Conservation (phyloP, 1,140 invertebrate genomes). For the Epicauta chinensis region DNA sequence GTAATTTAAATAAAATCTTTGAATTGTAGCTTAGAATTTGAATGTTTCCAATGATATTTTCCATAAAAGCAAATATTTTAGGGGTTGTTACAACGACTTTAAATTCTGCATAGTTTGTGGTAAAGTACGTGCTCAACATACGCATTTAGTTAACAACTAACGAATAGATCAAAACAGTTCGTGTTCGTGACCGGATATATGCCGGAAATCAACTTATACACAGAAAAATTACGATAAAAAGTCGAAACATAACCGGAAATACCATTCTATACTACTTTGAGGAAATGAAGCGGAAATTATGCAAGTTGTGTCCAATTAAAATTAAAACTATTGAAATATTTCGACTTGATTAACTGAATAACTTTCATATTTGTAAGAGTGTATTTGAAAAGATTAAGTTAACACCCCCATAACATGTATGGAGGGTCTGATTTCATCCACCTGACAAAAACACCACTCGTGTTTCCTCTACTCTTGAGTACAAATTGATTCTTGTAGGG, state of each 20-base stretch:
- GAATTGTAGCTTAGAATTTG: no score
- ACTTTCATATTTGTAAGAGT: no score
- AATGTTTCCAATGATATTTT: no score
- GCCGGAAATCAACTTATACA: conserved; percentile 5
- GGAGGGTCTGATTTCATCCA: not conserved
- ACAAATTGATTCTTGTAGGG: conserved; percentile 30
- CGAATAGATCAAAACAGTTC: conserved; percentile 3
- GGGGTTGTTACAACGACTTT: conserved; percentile 3
- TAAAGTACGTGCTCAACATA: conserved; percentile 6
- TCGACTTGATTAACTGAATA: no score
- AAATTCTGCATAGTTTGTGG: conserved; percentile 2
- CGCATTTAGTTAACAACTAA: not conserved
- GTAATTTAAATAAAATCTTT: no score
- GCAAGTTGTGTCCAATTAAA: no score
- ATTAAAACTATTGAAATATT: no score
- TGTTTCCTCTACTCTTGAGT: conserved; percentile 10
- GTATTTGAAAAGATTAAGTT: no score
- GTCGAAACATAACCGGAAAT: not conserved
- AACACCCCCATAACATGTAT: no score
- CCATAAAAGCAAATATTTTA: not conserved
- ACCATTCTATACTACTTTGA: not conserved
- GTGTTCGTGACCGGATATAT: conserved; percentile 13
- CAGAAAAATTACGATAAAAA: no score
- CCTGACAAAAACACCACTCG: conserved; percentile 9
- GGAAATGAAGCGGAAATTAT: no score